Evolutionary conservation across 2,888 invertebrate species (phyloP), one percentile per base, ranked within the genome.

Genomic region (Drosophila sordidapex): DNA sequence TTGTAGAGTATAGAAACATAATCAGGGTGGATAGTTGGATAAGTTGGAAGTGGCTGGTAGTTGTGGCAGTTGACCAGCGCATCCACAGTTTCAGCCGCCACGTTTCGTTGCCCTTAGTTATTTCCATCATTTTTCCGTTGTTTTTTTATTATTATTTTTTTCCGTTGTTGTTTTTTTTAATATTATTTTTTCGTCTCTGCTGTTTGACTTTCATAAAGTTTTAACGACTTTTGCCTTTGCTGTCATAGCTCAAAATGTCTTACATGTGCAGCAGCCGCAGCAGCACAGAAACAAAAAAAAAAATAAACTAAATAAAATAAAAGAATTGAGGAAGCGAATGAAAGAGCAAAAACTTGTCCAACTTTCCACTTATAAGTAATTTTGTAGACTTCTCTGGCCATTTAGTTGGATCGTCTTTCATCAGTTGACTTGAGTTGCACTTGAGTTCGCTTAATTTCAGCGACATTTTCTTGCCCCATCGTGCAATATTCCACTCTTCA

Each of bases 161-260:
- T 52, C 15, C 7, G 21, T 4, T 46, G 15, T 64, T 70, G 56
- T 76, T 67, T 70, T 68, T 46, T 46, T 46, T 46, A 25, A 40
- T 65, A 52, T 63, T 64, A 62, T 66, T 53, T 63, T 67, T 72
- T 58, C 64, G 69, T 74, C 76, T 77, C 70, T 81, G 74, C 82
- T 91, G 90, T 91, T 91, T 89, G 91, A 89, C 88, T 89, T 89
- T 89, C 90, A 89, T 89, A 89, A 89, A 89, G 90, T 89, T 89
- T 91, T 89, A 89, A 89, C 91, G 91, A 89, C 88, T 89, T 89
- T 90, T 91, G 91, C 85, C 88, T 87, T 81, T 76, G 75, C 89
- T 77, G 79, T 81, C 91, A 76, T 66, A 81, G 71, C 85, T 82
- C 75, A 85, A 79, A 84, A 79, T 75, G 90, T 87, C 87, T 87